phyloP scores from a whole-genome alignment of 2,797 vertebrate genomes.

The Chelon labrosus region DNA sequence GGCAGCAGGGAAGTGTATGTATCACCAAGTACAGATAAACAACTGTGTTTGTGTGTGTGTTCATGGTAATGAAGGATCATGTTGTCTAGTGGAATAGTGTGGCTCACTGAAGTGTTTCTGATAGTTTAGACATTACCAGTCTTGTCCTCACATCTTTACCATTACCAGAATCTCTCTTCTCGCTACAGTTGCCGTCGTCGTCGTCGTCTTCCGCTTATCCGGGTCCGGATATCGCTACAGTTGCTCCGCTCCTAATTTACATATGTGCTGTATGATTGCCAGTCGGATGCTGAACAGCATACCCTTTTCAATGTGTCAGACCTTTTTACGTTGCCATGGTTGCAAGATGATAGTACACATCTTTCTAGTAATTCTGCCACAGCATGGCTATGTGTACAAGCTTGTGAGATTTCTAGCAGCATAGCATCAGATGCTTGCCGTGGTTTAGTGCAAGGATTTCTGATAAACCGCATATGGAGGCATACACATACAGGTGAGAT shows the following conservation, averaged over 20 bases:
- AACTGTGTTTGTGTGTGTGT: too few species aligned
- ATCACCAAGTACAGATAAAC: too few species aligned
- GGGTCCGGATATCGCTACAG: too few species aligned
- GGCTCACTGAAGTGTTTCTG: too few species aligned
- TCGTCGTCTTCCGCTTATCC: too few species aligned
- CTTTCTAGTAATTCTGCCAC: not conserved
- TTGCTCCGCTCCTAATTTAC: not conserved
- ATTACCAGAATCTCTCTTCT: not conserved
- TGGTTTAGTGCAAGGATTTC: not conserved
- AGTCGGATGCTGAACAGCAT: constrained; percentile 21
- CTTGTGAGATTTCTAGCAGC: constrained; percentile 1
- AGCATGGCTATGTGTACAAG: not conserved
- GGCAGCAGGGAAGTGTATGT: too few species aligned
- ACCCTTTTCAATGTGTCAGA: constrained; percentile 17
- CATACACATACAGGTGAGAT: too few species aligned
- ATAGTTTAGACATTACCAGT: too few species aligned
- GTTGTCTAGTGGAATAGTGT: too few species aligned
- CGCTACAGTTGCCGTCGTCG: not conserved
- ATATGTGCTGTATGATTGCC: constrained; percentile 1
- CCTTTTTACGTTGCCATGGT: constrained; percentile 41
- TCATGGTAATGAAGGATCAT: too few species aligned
- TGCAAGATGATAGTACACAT: constrained; percentile 13
- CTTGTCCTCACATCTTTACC: too few species aligned
- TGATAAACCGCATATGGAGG: not conserved
- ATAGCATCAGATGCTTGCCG: not conserved